These are phyloP conservation scores for Linurgus olivaceus DNA, from an alignment of 2,797 vertebrate genomes.

Conservation along the genomic window DNA sequence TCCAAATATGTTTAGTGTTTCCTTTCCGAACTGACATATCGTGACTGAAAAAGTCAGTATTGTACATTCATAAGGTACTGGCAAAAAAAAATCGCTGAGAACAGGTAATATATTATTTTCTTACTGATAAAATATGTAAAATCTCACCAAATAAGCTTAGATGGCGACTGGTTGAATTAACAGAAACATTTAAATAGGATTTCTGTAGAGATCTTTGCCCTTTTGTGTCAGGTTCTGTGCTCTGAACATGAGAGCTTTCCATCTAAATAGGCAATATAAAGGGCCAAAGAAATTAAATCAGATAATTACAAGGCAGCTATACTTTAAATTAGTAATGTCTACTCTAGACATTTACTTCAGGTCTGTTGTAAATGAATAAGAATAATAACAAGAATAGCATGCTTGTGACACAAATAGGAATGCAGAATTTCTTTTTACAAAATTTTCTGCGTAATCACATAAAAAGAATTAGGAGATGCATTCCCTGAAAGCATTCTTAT, in stretches of 20 bases:
- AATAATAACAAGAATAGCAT: neutral
- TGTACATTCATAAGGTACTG: neutral
- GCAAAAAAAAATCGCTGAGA: neutral
- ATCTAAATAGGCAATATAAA: neutral
- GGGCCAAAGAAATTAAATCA: neutral
- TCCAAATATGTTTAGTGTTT: conserved; percentile 22
- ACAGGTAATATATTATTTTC: neutral
- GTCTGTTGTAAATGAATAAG: too few species aligned
- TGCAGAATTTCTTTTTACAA: neutral
- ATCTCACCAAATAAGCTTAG: neutral
- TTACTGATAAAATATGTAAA: neutral
- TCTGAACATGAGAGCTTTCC: neutral
- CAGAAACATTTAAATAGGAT: neutral
- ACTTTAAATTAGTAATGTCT: neutral
- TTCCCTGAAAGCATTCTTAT: neutral
- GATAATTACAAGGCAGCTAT: neutral
- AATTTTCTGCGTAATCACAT: neutral
- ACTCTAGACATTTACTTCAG: neutral
- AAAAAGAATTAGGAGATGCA: neutral
- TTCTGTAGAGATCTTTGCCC: neutral
- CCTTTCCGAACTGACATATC: neutral
- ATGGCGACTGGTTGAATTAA: neutral
- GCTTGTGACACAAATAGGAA: neutral
- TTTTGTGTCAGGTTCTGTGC: neutral
- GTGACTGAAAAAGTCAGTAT: neutral